Conservation (phyloP, 2,113 vertebrate genomes). For the Helogale parvula region DNA sequence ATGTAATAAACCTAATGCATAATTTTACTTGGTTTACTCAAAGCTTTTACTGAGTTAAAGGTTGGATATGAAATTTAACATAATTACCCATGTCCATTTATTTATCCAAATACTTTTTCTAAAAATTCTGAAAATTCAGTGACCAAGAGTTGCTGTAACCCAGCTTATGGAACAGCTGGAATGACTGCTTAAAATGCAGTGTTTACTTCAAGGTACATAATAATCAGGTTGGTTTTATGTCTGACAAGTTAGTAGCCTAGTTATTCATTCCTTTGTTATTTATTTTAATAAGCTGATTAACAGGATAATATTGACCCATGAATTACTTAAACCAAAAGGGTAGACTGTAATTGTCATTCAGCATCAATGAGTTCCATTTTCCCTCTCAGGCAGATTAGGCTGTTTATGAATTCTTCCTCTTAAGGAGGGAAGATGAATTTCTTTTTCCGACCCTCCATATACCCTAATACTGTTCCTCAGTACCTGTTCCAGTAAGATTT, state of each 20-base stretch:
- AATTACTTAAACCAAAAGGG: constrained; percentile 50
- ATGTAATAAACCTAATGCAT: not conserved
- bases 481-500: not conserved
- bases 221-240: not conserved
- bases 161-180: not conserved
- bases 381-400: not conserved
- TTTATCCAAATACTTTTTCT: constrained; percentile 1
- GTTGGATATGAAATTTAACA: not conserved
- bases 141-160: not conserved
- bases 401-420: not conserved
- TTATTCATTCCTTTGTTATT: constrained; percentile 27
- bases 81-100: not conserved
- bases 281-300: constrained; percentile 52
- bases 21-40: not conserved
- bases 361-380: not conserved
- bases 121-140: not conserved
- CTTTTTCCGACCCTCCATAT: not conserved
- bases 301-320: constrained; percentile 6
- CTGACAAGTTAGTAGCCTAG: constrained; percentile 1
- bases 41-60: not conserved
- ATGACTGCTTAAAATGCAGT: not conserved
- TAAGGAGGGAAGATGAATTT: not conserved
- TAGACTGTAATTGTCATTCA: not conserved
- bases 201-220: constrained; percentile 33
- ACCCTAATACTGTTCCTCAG: not conserved